Percentiles rank a stretch among this genome's conserved stretches.
phyloP scores from a whole-genome alignment of 2,113 vertebrate species.

The Cathartes aura region DNA sequence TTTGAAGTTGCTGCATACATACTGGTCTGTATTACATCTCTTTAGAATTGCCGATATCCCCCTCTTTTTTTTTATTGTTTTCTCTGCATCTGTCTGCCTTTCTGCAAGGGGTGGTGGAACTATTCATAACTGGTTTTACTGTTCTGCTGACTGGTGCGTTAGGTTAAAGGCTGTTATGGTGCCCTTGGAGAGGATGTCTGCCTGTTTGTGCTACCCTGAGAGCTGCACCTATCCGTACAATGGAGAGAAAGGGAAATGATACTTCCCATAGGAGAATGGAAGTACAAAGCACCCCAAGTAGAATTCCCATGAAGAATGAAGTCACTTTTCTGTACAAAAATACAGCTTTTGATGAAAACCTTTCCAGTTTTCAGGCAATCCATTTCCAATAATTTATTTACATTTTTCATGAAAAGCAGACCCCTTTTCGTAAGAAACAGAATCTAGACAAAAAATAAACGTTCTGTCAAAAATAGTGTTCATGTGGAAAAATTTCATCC shows the following conservation, averaged over 20 bases:
- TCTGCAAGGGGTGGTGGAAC: not conserved
- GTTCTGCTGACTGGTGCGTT: not conserved
- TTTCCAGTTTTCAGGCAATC: not conserved
- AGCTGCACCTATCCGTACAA: not conserved
- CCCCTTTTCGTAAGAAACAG: not conserved
- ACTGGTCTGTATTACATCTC: not conserved
- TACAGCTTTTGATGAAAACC: not conserved
- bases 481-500: not conserved
- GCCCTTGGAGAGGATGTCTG: not conserved
- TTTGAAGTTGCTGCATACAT: not conserved
- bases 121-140: not conserved
- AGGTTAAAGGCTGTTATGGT: not conserved
- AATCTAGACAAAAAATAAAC: not conserved
- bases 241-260: not conserved
- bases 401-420: not conserved
- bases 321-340: not conserved
- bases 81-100: not conserved
- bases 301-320: not conserved
- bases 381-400: not conserved
- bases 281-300: not conserved
- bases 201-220: not conserved
- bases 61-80: not conserved
- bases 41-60: not conserved
- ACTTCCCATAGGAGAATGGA: not conserved
- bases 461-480: not conserved